phyloP scores from a whole-genome alignment of 2,888 invertebrate genomes.

The Brachyopa scutellaris region DNA sequence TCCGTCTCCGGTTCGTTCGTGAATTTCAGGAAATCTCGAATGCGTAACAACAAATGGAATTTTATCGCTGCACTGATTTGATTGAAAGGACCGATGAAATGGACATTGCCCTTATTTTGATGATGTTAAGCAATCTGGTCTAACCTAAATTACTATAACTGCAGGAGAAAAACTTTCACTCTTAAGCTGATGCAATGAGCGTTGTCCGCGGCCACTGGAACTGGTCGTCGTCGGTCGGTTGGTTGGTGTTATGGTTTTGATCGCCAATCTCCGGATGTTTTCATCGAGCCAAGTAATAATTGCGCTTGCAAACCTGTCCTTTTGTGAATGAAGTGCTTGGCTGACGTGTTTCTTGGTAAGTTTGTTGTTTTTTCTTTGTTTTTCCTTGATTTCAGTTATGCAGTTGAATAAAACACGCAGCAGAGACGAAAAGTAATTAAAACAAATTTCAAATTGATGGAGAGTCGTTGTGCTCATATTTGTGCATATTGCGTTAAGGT shows the following conservation, averaged over 20 bases:
- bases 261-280: slow-evolving; percentile 66
- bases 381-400: slow-evolving; percentile 4
- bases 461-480: neutral
- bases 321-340: slow-evolving; percentile 41
- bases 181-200: slow-evolving; percentile 54
- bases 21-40: slow-evolving; percentile 2
- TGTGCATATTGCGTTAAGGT: slow-evolving; percentile 17
- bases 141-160: slow-evolving; percentile 40
- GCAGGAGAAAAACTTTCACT: slow-evolving; percentile 64
- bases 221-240: no score
- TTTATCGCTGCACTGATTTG: no score
- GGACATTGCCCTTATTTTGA: slow-evolving; percentile 63
- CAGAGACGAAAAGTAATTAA: slow-evolving; percentile 44
- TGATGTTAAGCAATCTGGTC: slow-evolving; percentile 31
- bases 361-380: slow-evolving; percentile 3
- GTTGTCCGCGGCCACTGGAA: slow-evolving; percentile 27
- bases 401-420: slow-evolving; percentile 22
- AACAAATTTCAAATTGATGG: slow-evolving; percentile 8
- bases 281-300: slow-evolving; percentile 31
- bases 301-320: slow-evolving; percentile 59
- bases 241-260: slow-evolving; percentile 65
- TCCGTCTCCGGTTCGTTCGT: no score
- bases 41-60: slow-evolving; percentile 11
- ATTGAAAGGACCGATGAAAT: slow-evolving; percentile 30
- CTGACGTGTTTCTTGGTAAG: slow-evolving; percentile 41